phyloP scores from a whole-genome alignment of 2,797 vertebrate genomes.

The Syndactyla subalaris region DNA sequence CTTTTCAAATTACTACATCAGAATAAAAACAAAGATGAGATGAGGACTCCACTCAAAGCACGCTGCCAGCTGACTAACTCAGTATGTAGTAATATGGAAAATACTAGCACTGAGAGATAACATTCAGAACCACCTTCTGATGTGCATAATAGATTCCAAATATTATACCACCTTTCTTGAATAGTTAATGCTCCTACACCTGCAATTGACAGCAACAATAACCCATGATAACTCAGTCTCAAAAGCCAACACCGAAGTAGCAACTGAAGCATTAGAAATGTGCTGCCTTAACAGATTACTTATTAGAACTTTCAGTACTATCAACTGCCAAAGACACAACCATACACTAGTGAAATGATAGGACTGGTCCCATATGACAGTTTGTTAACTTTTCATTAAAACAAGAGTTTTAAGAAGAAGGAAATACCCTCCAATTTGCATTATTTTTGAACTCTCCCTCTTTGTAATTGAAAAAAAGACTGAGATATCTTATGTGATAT shows the following conservation, averaged over 20 bases:
- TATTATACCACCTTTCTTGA: neutral
- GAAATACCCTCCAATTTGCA: neutral
- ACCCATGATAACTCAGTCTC: accelerated
- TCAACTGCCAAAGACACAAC: neutral
- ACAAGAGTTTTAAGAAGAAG: neutral
- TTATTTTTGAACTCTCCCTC: neutral
- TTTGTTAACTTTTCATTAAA: neutral
- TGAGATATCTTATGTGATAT: neutral
- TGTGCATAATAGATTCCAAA: neutral
- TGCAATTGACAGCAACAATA: neutral
- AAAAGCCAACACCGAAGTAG: neutral
- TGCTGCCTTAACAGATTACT: neutral
- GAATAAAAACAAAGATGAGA: neutral
- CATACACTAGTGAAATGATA: neutral
- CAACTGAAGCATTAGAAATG: neutral
- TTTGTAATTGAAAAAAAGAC: neutral
- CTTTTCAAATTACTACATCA: neutral
- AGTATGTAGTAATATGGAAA: neutral
- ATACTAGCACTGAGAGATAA: neutral
- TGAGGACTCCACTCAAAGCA: neutral
- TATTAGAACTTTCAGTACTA: neutral
- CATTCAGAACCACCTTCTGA: neutral
- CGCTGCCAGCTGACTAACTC: neutral
- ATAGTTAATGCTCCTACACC: neutral
- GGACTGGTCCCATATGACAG: neutral